Evolutionary conservation across 2,797 vertebrate genomes (phyloP).

Genomic region (Malacoraja senta): DNA sequence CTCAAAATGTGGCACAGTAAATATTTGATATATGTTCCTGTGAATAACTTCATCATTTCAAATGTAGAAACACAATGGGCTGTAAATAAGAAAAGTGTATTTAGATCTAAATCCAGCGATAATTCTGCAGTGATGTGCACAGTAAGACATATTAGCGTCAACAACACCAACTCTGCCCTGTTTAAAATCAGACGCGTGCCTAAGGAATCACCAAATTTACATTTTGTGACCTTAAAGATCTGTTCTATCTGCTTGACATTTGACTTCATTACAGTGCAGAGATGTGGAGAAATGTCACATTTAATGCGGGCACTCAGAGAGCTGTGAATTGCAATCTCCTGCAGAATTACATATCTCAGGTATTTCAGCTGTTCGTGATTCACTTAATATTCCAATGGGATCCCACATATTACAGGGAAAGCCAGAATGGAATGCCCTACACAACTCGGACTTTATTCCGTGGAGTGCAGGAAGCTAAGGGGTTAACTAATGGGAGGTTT

Average conservation of each 20-base stretch:
- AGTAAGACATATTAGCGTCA: too few species aligned
- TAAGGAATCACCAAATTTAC: background rate
- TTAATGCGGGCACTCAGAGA: background rate
- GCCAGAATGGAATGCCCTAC: slow-evolving; percentile 40
- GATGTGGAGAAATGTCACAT: slow-evolving; percentile 13
- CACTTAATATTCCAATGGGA: slow-evolving; percentile 40
- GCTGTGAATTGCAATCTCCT: slow-evolving; percentile 41
- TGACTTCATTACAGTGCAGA: background rate
- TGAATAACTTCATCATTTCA: background rate
- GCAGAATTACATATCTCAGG: slow-evolving; percentile 41
- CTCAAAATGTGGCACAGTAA: too few species aligned
- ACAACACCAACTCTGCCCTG: background rate
- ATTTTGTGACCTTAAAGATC: slow-evolving; percentile 17
- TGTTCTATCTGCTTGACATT: slow-evolving; percentile 24
- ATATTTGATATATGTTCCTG: background rate
- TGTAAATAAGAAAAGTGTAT: background rate
- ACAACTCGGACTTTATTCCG: background rate
- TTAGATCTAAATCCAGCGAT: background rate
- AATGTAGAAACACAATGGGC: background rate
- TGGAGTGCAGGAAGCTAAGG: too few species aligned
- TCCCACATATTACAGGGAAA: background rate
- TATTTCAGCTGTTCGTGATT: slow-evolving; percentile 43
- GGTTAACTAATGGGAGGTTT: too few species aligned
- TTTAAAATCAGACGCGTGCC: background rate
- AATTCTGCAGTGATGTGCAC: background rate